Evolutionary conservation across 2,113 vertebrate genomes (phyloP), one percentile per base, ranked within the genome.

Genomic region (Boulengeromyrus knoepffleri): DNA sequence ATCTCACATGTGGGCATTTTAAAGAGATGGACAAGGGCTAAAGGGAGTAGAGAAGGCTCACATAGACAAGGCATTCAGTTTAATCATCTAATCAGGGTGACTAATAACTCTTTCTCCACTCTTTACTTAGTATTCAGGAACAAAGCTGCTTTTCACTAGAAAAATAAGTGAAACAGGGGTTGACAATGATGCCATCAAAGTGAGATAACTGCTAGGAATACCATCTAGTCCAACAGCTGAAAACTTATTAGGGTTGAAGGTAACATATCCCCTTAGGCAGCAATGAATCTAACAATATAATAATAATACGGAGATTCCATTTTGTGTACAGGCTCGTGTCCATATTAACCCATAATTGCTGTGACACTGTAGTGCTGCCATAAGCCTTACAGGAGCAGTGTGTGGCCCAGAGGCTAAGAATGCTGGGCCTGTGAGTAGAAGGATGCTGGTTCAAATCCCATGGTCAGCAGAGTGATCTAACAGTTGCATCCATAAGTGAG

Each of bases 191-290:
- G 80, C 3, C 42, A 19, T 85, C 17, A 85, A 24, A 85, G 19
- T 47, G 17, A 85, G 36, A 85, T 12, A 46, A 45, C 45, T 46
- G 80, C 19, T 13, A n/a, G 80, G 80, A 85, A n/a, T 47, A 21
- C 42, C 5, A 85, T 85, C 21, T 46, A 47, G 42, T 85, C 45
- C 80, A 85, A 85, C 80, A 45, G 19, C 21, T 46, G 42, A 85
- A 24, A 77, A 46, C 7, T 0, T 84, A 84, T 47, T 36, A 19
- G 89, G 91, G 91, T 89, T 52, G 90, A 86, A 49, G 47, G 66
- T 85, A 8, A 92, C 92, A 91, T 89, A 92, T 21, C 27, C 13
- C 70, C 4, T 19, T 77, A 39, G 5, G 36, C 12, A 77, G 31
- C 10, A 15, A 77, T 39, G 3, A 36, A 39, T 39, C 15, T 77